Conservation (phyloP, 2,888 invertebrate genomes). For the Thera britannica region DNA sequence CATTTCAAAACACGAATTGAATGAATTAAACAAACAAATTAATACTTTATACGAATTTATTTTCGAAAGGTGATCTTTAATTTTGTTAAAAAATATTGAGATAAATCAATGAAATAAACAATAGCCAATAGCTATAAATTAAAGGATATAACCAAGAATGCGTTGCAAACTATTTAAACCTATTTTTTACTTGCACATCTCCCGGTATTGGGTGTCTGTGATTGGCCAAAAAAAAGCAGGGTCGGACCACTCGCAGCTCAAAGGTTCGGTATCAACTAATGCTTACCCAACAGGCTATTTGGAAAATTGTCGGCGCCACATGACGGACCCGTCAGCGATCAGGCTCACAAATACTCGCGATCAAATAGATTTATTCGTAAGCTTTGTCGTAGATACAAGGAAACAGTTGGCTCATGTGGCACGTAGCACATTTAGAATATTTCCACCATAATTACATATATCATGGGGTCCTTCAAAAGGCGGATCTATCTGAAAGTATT, state of each 20-base stretch:
- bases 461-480: no score
- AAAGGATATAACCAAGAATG: no score
- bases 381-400: slow-evolving; percentile 35
- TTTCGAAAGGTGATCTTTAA: no score
- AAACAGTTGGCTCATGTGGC: background rate
- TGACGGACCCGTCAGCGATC: slow-evolving; percentile 43
- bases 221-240: background rate
- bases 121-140: no score
- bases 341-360: slow-evolving; percentile 46
- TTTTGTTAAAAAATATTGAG: no score
- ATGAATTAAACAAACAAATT: no score
- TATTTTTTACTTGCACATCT: background rate
- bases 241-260: background rate
- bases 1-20: no score
- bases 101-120: no score
- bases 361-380: slow-evolving; percentile 58
- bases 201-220: background rate
- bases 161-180: no score
- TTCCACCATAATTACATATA: background rate
- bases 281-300: slow-evolving; percentile 22
- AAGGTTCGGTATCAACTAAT: background rate
- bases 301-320: slow-evolving; percentile 44
- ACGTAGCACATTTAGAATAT: background rate
- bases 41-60: no score
- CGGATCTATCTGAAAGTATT: no score